Evolutionary conservation across 2,888 invertebrate species (phyloP), one percentile per base, ranked within the genome.

Genomic region (Bombyx huttoni): DNA sequence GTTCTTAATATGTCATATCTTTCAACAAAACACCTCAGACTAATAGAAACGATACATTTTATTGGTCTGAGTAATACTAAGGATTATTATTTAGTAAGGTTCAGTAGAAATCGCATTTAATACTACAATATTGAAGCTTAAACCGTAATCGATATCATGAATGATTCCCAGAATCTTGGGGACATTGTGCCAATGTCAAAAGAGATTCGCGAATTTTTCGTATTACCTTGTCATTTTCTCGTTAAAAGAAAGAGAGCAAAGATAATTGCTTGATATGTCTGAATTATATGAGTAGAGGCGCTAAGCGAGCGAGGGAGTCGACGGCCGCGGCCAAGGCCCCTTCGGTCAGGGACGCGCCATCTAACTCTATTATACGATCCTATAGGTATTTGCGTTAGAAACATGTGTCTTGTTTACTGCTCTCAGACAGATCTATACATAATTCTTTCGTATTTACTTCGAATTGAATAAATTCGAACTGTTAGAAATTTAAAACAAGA

Each of bases 301-400:
- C 40, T 53, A 55, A 58, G 57, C 57, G 63, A 45, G 59, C 56
- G 57, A 54, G 49, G 56, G 71, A 74, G 82, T 83, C 83, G 81
- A 70, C 77, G 83, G 67, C 81, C 85, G 75, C 77, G 58, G 65
- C 75, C 86, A 85, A 85, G 86, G 86, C 77, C 81, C 70, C 67
- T 62, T 57, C 82, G 84, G 82, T 83, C 85, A 85, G 81, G 86
- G 85, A 77, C 86, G 73, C 70, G 65, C 64, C 73, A 73, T 81
- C 81, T 80, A 79, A 81, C 78, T 74, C 70, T 64, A 75, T 64
- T 67, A 64, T 58, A 59, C 56, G 59, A 55, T 63, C 61, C 59
- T 55, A 62, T 60, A 58, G 49, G 52, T 52, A 58, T 54, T 58
- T 51, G 50, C 33, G 50, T 53, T 54, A 54, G 40, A 40, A 40